Base-by-base conservation (phyloP, 2,113 vertebrate species). In the Reinhardtius hippoglossoides region DNA sequence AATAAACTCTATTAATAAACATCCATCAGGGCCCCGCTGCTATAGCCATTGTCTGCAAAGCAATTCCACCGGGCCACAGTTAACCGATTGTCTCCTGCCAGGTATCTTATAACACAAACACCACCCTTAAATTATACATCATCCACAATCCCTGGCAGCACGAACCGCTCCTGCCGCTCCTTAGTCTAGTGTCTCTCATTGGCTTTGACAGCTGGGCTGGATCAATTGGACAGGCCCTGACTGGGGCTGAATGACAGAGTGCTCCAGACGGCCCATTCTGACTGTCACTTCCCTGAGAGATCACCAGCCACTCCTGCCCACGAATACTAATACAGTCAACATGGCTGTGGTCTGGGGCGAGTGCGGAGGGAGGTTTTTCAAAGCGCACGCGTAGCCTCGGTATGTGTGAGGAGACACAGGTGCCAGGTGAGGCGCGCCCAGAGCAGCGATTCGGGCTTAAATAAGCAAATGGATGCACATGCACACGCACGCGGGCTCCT, bases 201-300 rank as follows among this genome's bases (percentile, higher is more conserved):
- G 88, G 82, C 78, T 84, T 42, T 89, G 92, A 92, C 92, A 92
- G 88, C 83, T 76, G 86, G 85, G 88, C 72, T 80, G 89, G 90
- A 93, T 94, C 91, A 89, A 87, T 87, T 88, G 88, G 91, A 85
- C 80, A 73, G 89, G 76, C 65, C 63, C 71, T 71, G 87, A 86
- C 81, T 86, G 56, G 61, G 62, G 61, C 74, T 76, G 86, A 92
- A 86, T 91, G 87, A 93, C 89, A 81, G 90, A 90, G 87, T 67
- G 90, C 70, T 81, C 73, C 73, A 83, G 86, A 78, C 83, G 61
- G 78, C 89, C 88, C 82, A 87, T 92, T 92, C 78, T 75, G 80
- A 82, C 91, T 93, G 92, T 92, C 92, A 92, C 88, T 81, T 74
- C 87, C 65, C 74, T 92, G 91, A 93, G 91, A 89, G 85, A 93